A percentile compares a stretch with the other conserved stretches of the same genome.
phyloP scores from a whole-genome alignment of 2,113 vertebrate species.

The Microtus oregoni region DNA sequence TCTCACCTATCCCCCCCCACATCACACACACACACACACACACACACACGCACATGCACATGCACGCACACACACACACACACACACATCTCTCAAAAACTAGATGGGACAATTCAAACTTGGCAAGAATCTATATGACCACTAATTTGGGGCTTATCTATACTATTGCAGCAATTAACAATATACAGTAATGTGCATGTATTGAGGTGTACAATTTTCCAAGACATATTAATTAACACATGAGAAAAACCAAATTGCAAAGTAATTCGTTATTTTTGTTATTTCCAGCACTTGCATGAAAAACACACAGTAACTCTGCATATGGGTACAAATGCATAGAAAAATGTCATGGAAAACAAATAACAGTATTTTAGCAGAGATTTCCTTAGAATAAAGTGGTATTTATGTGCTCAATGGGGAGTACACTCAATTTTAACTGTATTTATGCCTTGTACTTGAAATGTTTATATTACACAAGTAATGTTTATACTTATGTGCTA shows the following conservation, averaged over 20 bases:
- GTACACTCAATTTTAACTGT: neutral
- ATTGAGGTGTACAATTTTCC: neutral
- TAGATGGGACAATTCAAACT: neutral
- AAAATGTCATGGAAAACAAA: neutral
- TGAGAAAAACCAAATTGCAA: neutral
- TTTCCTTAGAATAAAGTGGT: neutral
- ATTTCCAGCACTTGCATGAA: neutral
- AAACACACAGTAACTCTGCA: neutral
- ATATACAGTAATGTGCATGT: neutral
- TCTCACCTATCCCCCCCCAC: neutral
- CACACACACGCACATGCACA: neutral
- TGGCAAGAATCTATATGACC: neutral
- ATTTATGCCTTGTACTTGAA: slow-evolving; percentile 18
- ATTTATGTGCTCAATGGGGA: neutral
- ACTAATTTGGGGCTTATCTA: neutral
- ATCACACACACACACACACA: too few species aligned
- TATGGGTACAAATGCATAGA: neutral
- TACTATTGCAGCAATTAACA: neutral
- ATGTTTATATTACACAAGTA: slow-evolving; percentile 13
- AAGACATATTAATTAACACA: slow-evolving; percentile 30
- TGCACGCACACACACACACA: neutral
- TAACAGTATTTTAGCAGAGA: slow-evolving; percentile 21
- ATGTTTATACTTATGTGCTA: neutral
- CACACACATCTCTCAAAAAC: neutral
- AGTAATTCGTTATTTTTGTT: slow-evolving; percentile 6